phyloP scores from a whole-genome alignment of 2,797 vertebrate species.

The Acestrorhynchus altus region DNA sequence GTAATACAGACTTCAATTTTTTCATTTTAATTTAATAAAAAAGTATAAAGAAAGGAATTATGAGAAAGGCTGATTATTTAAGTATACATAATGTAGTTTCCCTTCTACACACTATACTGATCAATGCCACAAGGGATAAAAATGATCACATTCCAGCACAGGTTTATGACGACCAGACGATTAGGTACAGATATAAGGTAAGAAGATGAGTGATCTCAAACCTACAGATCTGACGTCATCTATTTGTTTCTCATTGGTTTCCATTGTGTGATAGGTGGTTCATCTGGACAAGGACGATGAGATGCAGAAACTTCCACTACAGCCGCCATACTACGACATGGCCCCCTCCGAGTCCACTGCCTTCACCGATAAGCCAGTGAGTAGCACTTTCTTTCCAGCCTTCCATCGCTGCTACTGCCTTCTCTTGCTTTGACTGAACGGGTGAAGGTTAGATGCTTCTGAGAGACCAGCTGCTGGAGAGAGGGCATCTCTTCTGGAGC shows the following conservation, averaged over 20 bases:
- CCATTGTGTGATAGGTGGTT: conserved; percentile 80
- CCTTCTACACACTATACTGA: too few species aligned
- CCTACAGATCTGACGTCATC: conserved; percentile 18
- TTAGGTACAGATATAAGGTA: too few species aligned
- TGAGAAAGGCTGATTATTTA: too few species aligned
- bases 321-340: conserved; percentile 90
- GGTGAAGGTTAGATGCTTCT: neutral
- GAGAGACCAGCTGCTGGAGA: neutral
- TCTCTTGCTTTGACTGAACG: neutral
- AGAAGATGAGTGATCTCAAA: neutral
- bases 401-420: conserved; percentile 31
- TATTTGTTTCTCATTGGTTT: conserved; percentile 11
- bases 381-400: conserved; percentile 60
- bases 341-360: conserved; percentile 82
- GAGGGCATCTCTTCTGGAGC: conserved; percentile 20
- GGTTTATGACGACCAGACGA: too few species aligned
- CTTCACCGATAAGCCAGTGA: conserved; percentile 86
- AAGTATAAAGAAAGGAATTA: too few species aligned
- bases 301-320: conserved; percentile 85
- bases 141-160: too few species aligned
- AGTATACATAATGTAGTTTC: too few species aligned
- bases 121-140: too few species aligned
- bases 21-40: too few species aligned
- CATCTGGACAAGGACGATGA: conserved; percentile 88
- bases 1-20: too few species aligned